Base-by-base conservation (phyloP, 2,797 vertebrate genomes). In the Nyctibius grandis region DNA sequence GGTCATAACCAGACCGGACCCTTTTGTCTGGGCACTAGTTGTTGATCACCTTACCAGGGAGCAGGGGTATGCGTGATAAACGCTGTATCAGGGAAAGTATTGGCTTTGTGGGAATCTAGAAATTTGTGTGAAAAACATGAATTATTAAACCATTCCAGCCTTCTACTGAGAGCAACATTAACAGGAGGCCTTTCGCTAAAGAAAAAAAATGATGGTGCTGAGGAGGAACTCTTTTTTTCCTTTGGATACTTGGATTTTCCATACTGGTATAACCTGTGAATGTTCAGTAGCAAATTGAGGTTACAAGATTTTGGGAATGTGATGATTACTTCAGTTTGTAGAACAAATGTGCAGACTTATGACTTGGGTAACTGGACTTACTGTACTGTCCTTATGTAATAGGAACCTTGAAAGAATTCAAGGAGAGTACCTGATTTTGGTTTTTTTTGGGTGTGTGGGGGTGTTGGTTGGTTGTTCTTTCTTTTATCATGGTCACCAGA, bases 121-220 rank as follows among this genome's bases (percentile, higher is more conserved):
- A 47, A 38, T 61, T 25, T 67, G 28, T 53, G 13, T 75, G 33
- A 29, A 70, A 85, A 78, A 5, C 8, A 8, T 36, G 16, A 45
- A 36, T 70, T 78, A 14, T 23, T 70, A 57, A 74, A 53, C 56
- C 0, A 28, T 70, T 53, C 11, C 3, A 51, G 54, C 40, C 45
- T 50, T 38, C n/a, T 54, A 0, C 50, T 73, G 50, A 75, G 34
- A 63, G n/a, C 51, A 40, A 1, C 60, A 15, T 44, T 80, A 48
- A 38, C 19, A 64, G 9, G 45, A 68, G 36, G 50, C 31, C 8
- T 75, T 48, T 82, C 12, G 7, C 11, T 48, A 50, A 92, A 85
- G 22, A 23, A 34, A 36, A 47, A 72, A 25, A 19, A 7, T 0
- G 1, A 11, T 0, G 0, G 6, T 73, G 15, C 15, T 64, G 13